A percentile compares a stretch with the other conserved stretches of the same genome.
Evolutionary conservation across 35 echinoderm and acorn worm species (phyloP).

Genomic region (Eucidaris tribuloides): DNA sequence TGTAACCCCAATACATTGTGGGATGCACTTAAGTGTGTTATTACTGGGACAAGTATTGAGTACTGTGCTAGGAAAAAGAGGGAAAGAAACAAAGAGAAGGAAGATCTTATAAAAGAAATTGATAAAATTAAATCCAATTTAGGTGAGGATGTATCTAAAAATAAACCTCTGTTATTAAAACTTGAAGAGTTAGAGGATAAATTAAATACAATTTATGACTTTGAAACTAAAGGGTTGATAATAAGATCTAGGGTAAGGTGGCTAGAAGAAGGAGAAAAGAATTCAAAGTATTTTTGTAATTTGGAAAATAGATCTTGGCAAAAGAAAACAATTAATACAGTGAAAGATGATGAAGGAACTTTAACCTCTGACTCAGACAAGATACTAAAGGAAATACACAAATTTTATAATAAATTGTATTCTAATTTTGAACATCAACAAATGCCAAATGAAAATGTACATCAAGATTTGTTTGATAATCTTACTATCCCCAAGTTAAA

Average conservation of each 20-base stretch:
- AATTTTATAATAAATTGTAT: neutral
- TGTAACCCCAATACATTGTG: no score
- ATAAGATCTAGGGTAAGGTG: conserved; percentile 11
- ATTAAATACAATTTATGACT: neutral
- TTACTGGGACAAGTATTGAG: neutral
- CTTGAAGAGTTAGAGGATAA: neutral
- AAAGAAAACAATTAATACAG: conserved; percentile 2
- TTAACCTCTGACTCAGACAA: neutral
- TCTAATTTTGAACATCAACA: neutral
- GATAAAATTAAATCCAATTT: neutral
- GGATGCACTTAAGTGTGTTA: neutral
- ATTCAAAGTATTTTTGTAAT: no score
- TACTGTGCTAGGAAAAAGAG: neutral
- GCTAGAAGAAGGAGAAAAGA: conserved; percentile 42
- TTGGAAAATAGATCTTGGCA: no score
- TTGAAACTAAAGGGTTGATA: no score
- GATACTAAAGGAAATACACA: neutral
- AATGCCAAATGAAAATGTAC: neutral
- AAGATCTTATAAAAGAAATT: neutral
- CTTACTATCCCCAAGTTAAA: neutral
- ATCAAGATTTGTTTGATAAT: neutral
- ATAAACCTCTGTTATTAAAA: neutral
- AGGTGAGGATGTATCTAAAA: neutral
- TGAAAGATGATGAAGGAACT: neutral
- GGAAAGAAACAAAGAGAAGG: neutral